Conservation (phyloP, 2,888 invertebrate genomes). For the Zele albiditarsus region DNA sequence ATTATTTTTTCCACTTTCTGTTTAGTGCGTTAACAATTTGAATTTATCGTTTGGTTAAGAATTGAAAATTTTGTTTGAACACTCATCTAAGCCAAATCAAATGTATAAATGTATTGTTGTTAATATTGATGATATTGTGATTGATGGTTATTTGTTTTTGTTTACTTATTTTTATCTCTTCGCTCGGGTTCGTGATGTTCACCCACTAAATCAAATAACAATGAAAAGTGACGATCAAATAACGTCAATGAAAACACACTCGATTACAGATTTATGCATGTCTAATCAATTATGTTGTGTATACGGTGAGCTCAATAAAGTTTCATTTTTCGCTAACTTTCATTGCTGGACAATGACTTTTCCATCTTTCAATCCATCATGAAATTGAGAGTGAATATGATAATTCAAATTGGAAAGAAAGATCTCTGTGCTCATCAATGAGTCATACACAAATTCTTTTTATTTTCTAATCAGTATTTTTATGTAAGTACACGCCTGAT, state of each 20-base stretch:
- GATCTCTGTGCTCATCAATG: neutral
- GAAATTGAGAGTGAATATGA: neutral
- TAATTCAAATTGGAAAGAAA: too few relatives aligned
- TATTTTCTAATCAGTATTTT: neutral
- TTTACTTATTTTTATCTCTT: neutral
- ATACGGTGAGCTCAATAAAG: constrained; percentile 15
- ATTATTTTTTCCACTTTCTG: constrained; percentile 1
- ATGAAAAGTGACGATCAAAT: constrained; percentile 29
- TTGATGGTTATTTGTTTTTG: constrained; percentile 7
- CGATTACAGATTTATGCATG: constrained; percentile 50
- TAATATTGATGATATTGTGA: neutral
- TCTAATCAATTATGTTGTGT: constrained; percentile 47
- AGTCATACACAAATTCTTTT: neutral
- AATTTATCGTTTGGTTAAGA: neutral
- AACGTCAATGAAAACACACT: constrained; percentile 49
- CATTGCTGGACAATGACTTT: neutral
- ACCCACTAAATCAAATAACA: neutral
- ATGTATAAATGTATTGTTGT: neutral
- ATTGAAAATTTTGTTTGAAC: neutral
- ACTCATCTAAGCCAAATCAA: neutral
- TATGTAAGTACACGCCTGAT: neutral
- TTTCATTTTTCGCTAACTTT: neutral
- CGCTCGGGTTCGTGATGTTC: neutral
- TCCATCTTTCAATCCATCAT: neutral
- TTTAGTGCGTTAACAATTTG: constrained; percentile 8